phyloP scores from a whole-genome alignment of 2,797 vertebrate genomes.

The Darevskia nairensis region DNA sequence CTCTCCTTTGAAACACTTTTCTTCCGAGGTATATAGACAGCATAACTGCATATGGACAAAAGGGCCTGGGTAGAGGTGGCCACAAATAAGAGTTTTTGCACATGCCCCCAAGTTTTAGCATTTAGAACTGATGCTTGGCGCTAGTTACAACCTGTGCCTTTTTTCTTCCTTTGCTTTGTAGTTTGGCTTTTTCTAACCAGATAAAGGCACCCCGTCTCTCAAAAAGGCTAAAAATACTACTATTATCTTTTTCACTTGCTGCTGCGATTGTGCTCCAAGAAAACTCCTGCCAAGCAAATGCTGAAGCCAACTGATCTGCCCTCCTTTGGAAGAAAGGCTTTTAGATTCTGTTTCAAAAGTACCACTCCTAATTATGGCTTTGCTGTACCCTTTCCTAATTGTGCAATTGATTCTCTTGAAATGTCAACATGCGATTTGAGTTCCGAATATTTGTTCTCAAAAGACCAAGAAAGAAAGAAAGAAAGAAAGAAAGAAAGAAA shows the following conservation, averaged over 20 bases:
- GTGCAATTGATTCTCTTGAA: background rate
- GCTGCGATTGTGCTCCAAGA: background rate
- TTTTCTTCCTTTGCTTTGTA: background rate
- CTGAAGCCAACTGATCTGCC: background rate
- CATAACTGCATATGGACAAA: background rate
- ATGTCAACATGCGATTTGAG: background rate
- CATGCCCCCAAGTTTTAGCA: background rate
- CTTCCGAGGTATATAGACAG: background rate
- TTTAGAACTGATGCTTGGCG: background rate
- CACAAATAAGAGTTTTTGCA: background rate
- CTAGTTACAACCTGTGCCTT: background rate
- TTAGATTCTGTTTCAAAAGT: background rate
- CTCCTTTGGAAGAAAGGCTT: background rate
- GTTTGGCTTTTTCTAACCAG: background rate
- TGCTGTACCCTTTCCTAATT: background rate
- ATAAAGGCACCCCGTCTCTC: background rate
- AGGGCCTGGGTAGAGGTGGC: background rate
- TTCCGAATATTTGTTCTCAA: conserved; percentile 8
- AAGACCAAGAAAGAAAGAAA: background rate
- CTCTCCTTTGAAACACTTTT: background rate
- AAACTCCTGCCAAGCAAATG: background rate
- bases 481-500: no score
- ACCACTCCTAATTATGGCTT: background rate
- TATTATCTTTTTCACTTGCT: background rate
- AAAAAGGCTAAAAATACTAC: conserved; percentile 1